Base-by-base conservation (phyloP, 2,113 vertebrate genomes). In the Ploceus nigricollis region DNA sequence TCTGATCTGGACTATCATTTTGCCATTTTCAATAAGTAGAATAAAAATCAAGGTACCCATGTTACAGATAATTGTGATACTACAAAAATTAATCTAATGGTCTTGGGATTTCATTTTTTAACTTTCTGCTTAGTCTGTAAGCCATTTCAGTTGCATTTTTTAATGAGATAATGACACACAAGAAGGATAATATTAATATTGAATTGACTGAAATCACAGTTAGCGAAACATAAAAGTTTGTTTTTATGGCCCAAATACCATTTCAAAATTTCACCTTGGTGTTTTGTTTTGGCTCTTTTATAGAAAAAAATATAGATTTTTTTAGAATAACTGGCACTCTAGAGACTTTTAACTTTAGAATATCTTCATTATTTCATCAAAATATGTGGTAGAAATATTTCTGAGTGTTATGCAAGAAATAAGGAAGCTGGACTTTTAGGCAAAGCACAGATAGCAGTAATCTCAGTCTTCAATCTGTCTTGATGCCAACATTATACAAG, bases 251-350 rank as follows among this genome's bases (percentile, higher is more conserved):
- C 12, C 39, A 72, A 72, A 75, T 13, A 50, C 7, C 10, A 64
- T 30, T 57, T 51, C 30, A 64, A 60, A 81, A 53, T 42, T 51
- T 92, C 11, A 37, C 14, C 33, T 54, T 13, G 0, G 2, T 23
- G 6, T 24, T 39, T 42, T 16, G 1, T 54, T 15, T 63, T 8
- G 4, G 6, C 1, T 6, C 15, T 47, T 8, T 19, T 7, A 50
- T 7, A 15, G 5, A 60, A 65, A 6, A 5, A 71, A 56, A 47
- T 27, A 72, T 6, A n/a, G 5, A 33, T 47, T 13, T 20, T 39
- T 88, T 79, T 58, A 37, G 37, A 77, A 71, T 30, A 57, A 21
- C 5, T 24, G 70, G 21, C 18, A 54, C 27, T 70, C 8, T 81
- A 44, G 45, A 89, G 39, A 15, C 1, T 56, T 79, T 57, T 33